A percentile compares a stretch with the other conserved stretches of the same genome.
Evolutionary conservation across 2,888 invertebrate species (phyloP).

Genomic region (Rhamphomyia laevipes): DNA sequence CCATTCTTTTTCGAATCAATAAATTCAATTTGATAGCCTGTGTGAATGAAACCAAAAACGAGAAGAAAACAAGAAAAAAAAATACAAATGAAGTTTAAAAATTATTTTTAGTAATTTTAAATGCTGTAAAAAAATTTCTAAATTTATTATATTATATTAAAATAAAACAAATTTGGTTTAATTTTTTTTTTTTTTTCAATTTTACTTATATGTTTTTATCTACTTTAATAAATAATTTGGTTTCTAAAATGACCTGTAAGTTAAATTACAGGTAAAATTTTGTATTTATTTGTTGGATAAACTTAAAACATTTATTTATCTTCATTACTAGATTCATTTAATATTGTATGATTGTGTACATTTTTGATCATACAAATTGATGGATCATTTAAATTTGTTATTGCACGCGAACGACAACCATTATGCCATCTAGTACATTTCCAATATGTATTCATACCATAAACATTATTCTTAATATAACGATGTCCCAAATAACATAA

Average conservation of each 20-base stretch:
- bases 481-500: conserved; percentile 34
- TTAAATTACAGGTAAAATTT: too few species aligned
- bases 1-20: conserved; percentile 38
- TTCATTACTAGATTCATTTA: too few species aligned
- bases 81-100: conserved; percentile 6
- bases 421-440: conserved; percentile 38
- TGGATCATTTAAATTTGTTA: conserved; percentile 27
- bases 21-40: conserved; percentile 35
- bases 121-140: too few species aligned
- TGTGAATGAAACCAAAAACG: conserved; percentile 18
- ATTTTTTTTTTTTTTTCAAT: too few species aligned
- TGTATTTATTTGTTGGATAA: too few species aligned
- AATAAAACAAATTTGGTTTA: too few species aligned
- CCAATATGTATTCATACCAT: conserved; percentile 36
- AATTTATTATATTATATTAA: too few species aligned
- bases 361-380: conserved; percentile 29
- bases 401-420: conserved; percentile 34
- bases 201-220: too few species aligned
- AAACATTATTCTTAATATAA: conserved; percentile 34
- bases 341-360: conserved; percentile 30
- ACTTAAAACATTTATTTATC: too few species aligned
- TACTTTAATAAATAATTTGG: too few species aligned
- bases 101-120: background rate
- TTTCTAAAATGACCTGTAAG: too few species aligned
- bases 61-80: background rate